Conservation (phyloP, 2,797 vertebrate species). For the Sebastes miniatus region DNA sequence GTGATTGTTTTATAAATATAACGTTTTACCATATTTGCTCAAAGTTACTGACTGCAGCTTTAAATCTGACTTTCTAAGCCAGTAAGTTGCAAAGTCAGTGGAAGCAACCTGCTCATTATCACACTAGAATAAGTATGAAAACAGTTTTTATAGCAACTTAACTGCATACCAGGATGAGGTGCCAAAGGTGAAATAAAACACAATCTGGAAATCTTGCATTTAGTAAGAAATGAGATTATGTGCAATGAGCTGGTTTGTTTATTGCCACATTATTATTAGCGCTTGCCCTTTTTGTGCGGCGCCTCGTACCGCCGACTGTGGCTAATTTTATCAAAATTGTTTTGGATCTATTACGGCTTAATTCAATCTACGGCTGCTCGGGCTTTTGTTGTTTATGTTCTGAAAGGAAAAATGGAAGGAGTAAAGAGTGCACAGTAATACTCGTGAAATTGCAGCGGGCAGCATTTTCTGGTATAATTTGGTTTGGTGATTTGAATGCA, state of each 20-base stretch:
- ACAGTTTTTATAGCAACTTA: neutral
- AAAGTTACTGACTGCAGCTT: neutral
- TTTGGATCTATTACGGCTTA: constrained; percentile 71
- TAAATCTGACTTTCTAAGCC: neutral
- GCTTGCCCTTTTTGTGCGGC: constrained; percentile 34
- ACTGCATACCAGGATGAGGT: neutral
- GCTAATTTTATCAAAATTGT: constrained; percentile 75
- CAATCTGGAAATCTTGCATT: constrained; percentile 47
- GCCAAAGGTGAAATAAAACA: neutral
- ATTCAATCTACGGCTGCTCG: constrained; percentile 64
- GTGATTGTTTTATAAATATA: too few relatives aligned
- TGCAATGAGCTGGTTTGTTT: constrained; percentile 58
- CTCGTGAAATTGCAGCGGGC: constrained; percentile 73
- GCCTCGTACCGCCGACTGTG: constrained; percentile 56
- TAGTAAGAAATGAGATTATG: constrained; percentile 38
- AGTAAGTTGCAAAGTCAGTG: neutral
- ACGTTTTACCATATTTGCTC: accelerated
- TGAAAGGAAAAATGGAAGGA: constrained; percentile 55
- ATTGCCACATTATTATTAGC: constrained; percentile 62
- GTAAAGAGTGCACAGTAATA: constrained; percentile 54
- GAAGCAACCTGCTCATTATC: neutral
- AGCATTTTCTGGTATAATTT: constrained; percentile 75
- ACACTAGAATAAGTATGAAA: neutral
- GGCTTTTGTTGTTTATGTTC: constrained; percentile 69
- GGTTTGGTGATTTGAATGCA: constrained; percentile 78